Conservation (phyloP, 2,888 invertebrate species). For the Malachius bipustulatus region DNA sequence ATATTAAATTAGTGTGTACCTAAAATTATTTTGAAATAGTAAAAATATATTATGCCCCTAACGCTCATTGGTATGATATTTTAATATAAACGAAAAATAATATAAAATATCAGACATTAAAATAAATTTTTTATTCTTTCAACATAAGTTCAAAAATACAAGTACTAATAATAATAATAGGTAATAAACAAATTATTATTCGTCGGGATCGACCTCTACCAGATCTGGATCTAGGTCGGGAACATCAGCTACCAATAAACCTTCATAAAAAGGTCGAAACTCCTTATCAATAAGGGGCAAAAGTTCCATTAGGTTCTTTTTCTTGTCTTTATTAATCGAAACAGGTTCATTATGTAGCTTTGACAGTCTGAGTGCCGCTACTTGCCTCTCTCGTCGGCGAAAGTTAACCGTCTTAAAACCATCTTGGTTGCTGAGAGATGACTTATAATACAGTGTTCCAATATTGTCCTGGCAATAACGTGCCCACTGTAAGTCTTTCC, state of each 20-base stretch:
- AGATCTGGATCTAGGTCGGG: constrained; percentile 2
- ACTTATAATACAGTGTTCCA: neutral
- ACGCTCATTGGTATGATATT: too few species aligned
- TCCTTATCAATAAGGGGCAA: neutral
- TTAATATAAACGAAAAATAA: too few species aligned
- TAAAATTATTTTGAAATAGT: too few species aligned
- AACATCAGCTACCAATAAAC: neutral
- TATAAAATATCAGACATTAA: neutral
- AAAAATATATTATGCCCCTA: too few species aligned
- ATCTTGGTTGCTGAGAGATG: constrained; percentile 2
- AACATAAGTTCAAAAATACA: neutral
- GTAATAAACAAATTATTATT: too few species aligned
- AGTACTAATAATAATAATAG: neutral
- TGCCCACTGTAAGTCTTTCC: constrained; percentile 3
- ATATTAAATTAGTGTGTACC: too few species aligned
- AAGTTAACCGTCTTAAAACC: constrained; percentile 3
- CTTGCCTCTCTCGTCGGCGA: constrained; percentile 3
- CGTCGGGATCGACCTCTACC: constrained; percentile 1
- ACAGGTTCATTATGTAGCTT: constrained; percentile 2
- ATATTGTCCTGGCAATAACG: constrained; percentile 2
- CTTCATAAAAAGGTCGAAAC: constrained; percentile 2
- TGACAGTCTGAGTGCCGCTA: neutral
- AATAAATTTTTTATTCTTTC: neutral
- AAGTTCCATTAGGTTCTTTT: neutral
- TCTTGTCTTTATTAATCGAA: constrained; percentile 1